Evolutionary conservation across 1,140 invertebrate species (phyloP).

Genomic region (Pissodes strobi): DNA sequence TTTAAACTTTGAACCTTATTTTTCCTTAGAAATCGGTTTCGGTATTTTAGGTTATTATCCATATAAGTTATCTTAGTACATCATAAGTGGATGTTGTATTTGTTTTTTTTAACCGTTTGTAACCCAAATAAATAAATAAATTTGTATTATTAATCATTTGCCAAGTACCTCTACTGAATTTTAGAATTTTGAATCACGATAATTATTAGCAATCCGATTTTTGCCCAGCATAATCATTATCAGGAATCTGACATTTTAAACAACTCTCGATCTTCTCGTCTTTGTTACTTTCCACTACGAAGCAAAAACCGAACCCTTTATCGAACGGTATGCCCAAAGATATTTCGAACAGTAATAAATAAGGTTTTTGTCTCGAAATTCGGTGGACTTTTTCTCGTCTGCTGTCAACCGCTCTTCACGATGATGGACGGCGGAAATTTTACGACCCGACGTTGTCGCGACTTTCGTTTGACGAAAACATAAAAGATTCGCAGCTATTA

Average conservation of each 20-base stretch:
- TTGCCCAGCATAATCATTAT: too few species aligned
- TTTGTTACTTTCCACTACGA: not conserved
- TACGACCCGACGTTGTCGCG: conserved; percentile 9
- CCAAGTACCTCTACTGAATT: too few species aligned
- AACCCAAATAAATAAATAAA: too few species aligned
- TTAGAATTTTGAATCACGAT: too few species aligned
- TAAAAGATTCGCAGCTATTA: not conserved
- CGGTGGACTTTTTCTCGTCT: conserved; percentile 19
- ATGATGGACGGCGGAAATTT: conserved; percentile 17
- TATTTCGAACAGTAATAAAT: conserved; percentile 16
- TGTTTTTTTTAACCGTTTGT: too few species aligned
- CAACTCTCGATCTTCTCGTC: not conserved
- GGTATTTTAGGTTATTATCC: too few species aligned
- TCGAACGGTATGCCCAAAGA: conserved; percentile 22
- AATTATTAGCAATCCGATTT: too few species aligned
- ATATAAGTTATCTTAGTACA: too few species aligned
- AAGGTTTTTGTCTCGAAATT: conserved; percentile 19
- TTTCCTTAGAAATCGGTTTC: too few species aligned
- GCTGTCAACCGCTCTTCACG: conserved; percentile 13
- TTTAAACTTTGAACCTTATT: too few species aligned
- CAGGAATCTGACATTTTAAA: not conserved
- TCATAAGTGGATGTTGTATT: too few species aligned
- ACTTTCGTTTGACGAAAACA: not conserved
- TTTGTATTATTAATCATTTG: too few species aligned
- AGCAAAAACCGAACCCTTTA: conserved; percentile 14